Base-by-base conservation (phyloP, 2,888 invertebrate species). In the Mycalesis mineus region DNA sequence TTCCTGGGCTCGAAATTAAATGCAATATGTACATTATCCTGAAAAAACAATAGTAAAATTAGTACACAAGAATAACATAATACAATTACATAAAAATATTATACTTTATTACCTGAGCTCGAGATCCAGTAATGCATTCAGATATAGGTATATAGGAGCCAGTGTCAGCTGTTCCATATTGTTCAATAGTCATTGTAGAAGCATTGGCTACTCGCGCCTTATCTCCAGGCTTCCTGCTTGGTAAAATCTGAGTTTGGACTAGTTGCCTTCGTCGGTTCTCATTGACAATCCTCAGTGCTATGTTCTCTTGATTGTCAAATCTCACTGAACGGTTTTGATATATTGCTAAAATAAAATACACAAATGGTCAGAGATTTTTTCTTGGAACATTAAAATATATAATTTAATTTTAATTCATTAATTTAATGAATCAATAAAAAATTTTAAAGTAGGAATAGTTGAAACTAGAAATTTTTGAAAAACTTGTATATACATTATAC, bases 141-240 rank as follows among this genome's bases (percentile, higher is more conserved):
- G 96, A 97, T 68, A 97, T 96, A 7, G 96, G 95, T 82, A 97
- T 97, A 79, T 97, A 97, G 0, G 96, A 96, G 17, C 96, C 95
- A 8, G 96, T 80, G 28, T 82, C 75, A 1, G 70, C 64, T 47
- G 68, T 56, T 40, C 75, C 77, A 48, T 72, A 72, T 28, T 74
- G 73, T n/a, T 77, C 77, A 48, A 70, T 77, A 0, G 73, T 68
- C 1, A 45, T 14, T 6, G 50, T 41, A 22, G 50, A 39, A n/a
- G 31, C 33, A 33, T 47, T 37, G 13, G n/a, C 28, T 33, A 9
- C 15, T 8, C 39, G 50, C 9, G 42, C 42, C 14, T 28, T 54
- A 4, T 56, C 44, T 11, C 50, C 41, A 14, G 28, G 58, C 7
- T 17, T 59, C 4, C 48, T 22, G 37, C 3, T 47, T 57, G 61